A percentile compares a stretch with the other conserved stretches of the same genome.
Evolutionary conservation across 2,888 invertebrate genomes (phyloP).

Genomic region (Desoria tigrina): DNA sequence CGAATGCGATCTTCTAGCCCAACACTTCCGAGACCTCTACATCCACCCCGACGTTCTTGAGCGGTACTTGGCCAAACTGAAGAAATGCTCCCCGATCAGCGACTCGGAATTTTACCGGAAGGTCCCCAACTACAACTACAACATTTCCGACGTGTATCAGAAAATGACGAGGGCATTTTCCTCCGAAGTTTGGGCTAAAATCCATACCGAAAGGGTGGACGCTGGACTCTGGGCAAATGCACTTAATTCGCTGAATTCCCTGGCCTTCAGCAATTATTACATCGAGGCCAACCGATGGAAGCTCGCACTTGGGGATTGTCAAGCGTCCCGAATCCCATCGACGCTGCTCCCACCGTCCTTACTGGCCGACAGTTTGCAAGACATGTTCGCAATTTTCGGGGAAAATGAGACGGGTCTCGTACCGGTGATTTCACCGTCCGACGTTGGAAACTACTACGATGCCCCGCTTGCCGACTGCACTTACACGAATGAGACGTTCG

Average conservation of each 20-base stretch:
- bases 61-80: conserved; percentile 26
- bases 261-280: conserved; percentile 30
- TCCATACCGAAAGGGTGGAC: conserved; percentile 23
- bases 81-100: conserved; percentile 28
- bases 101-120: conserved; percentile 23
- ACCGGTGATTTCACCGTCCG: conserved; percentile 24
- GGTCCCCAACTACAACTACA: conserved; percentile 34
- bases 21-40: conserved; percentile 35
- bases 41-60: conserved; percentile 25
- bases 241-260: conserved; percentile 22
- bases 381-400: conserved; percentile 22
- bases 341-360: conserved; percentile 26
- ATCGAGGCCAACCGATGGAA: conserved; percentile 41
- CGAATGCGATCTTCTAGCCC: conserved; percentile 32
- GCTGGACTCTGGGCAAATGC: conserved; percentile 39
- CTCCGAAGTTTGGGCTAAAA: conserved; percentile 25
- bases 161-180: conserved; percentile 32
- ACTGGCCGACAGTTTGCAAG: conserved; percentile 24
- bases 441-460: conserved; percentile 31
- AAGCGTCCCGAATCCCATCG: conserved; percentile 33
- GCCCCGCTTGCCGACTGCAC: conserved; percentile 37
- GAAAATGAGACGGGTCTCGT: background rate
- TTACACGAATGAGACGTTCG: conserved; percentile 33
- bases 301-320: conserved; percentile 32
- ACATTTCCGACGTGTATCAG: conserved; percentile 32